Evolutionary conservation across 2,113 vertebrate species (phyloP).

Genomic region (Etia nguti): DNA sequence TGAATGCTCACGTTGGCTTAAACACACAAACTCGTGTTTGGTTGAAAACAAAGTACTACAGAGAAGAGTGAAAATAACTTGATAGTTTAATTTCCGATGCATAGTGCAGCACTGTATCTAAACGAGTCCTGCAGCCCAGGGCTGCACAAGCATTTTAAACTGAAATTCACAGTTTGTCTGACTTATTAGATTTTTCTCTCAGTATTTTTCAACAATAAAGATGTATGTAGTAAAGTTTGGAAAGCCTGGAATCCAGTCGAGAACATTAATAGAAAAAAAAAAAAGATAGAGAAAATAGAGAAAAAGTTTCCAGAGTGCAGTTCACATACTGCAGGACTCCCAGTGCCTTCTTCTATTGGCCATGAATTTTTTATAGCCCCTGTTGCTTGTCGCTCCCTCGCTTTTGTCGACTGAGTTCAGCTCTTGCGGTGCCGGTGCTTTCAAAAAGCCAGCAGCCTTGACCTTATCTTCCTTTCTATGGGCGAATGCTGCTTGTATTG

Average conservation of each 20-base stretch:
- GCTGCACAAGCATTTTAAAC: neutral
- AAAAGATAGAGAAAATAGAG: neutral
- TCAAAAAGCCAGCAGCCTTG: slow-evolving; percentile 20
- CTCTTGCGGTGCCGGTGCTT: slow-evolving; percentile 1
- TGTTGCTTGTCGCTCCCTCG: slow-evolving; percentile 15
- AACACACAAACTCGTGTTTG: neutral
- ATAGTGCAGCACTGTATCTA: neutral
- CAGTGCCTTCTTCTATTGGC: slow-evolving; percentile 17
- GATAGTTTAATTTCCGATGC: neutral
- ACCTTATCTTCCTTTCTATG: slow-evolving; percentile 35
- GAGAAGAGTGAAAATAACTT: neutral
- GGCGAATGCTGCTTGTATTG: slow-evolving; percentile 27
- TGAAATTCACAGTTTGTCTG: neutral
- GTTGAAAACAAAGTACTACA: neutral
- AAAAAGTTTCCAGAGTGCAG: slow-evolving; percentile 32
- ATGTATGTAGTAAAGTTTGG: neutral
- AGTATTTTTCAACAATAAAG: neutral
- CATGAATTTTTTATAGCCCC: slow-evolving; percentile 50
- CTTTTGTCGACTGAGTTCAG: slow-evolving; percentile 32
- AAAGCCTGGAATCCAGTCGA: neutral
- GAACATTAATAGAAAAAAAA: neutral
- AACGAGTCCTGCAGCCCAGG: neutral
- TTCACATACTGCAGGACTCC: slow-evolving; percentile 10
- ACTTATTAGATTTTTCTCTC: neutral
- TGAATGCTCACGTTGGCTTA: neutral